Percentiles rank a stretch among this genome's conserved stretches.
Evolutionary conservation across 2,888 invertebrate genomes (phyloP).

Genomic region (Stegana nigrithorax): DNA sequence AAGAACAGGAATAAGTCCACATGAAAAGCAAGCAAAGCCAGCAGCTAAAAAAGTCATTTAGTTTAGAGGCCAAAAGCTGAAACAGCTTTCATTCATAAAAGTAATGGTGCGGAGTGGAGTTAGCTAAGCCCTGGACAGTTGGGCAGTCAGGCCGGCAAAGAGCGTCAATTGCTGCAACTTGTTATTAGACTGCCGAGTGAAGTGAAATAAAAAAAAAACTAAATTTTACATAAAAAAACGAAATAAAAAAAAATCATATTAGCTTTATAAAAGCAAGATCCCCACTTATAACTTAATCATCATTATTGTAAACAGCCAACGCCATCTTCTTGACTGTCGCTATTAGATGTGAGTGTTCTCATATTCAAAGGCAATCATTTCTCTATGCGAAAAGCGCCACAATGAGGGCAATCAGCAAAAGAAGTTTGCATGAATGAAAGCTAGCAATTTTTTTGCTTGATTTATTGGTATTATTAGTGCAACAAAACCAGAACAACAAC

Average conservation of each 20-base stretch:
- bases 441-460: constrained; percentile 67
- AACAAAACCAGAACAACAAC: constrained; percentile 48
- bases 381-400: constrained; percentile 14
- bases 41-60: constrained; percentile 28
- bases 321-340: background rate
- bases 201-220: constrained; percentile 20
- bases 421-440: constrained; percentile 57
- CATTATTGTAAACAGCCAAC: no score
- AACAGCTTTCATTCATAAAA: constrained; percentile 24
- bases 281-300: no score
- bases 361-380: constrained; percentile 27
- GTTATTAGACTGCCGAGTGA: background rate
- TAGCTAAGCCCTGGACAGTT: background rate
- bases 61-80: constrained; percentile 39
- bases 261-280: no score
- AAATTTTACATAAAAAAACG: background rate
- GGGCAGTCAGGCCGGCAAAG: constrained; percentile 9
- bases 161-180: constrained; percentile 29
- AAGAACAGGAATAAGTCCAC: no score
- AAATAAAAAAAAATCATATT: no score
- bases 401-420: background rate
- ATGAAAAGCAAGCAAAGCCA: constrained; percentile 22
- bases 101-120: background rate
- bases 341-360: no score
- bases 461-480: constrained; percentile 66